Evolutionary conservation across 2,113 vertebrate genomes (phyloP), one percentile per base, ranked within the genome.

Genomic region (Crotalus viridis): DNA sequence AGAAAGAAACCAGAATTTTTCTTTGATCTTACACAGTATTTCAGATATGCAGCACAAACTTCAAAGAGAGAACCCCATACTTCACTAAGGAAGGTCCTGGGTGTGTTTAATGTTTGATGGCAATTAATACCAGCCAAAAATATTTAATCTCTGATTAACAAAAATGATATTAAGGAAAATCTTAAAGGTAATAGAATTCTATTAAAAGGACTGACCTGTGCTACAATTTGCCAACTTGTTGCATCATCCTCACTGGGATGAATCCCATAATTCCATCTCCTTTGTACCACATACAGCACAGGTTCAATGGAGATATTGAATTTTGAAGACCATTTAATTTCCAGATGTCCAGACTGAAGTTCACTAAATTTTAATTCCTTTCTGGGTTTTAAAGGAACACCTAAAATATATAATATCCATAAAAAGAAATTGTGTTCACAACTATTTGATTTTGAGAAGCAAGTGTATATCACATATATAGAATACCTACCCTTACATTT

Each of bases 271-370:
- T 99, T 99, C 99, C 99, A 99, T 85, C 99, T 97, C 5, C 98
- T 98, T 95, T 99, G 99, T 43, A 99, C 97, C 91, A 99, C 98
- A 9, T 99, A 99, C 56, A 99, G 98, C 46, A 99, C 99, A 0
- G 99, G 99, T 89, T 99, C 99, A 51, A 99, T 99, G 0, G 99
- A 99, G 89, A 99, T 97, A 94, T 99, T 99, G 96, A 99, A 99
- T 94, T 99, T 99, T 2, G 99, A 99, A 85, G 99, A 99, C 99
- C 99, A 99, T 90, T 97, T 98, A 90, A 99, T 97, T 94, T 99
- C 98, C 96, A 99, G 97, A 69, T 98, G 98, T 54, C 98, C 98
- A 0, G 98, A 98, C 3, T 96, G 96, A 94, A 98, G 98, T 95
- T 99, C 99, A 56, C 95, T 69, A 89, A 99, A 99, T 61, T 97